Evolutionary conservation across 2,113 vertebrate genomes (phyloP), one percentile per base, ranked within the genome.

Genomic region (Crotalus horridus): DNA sequence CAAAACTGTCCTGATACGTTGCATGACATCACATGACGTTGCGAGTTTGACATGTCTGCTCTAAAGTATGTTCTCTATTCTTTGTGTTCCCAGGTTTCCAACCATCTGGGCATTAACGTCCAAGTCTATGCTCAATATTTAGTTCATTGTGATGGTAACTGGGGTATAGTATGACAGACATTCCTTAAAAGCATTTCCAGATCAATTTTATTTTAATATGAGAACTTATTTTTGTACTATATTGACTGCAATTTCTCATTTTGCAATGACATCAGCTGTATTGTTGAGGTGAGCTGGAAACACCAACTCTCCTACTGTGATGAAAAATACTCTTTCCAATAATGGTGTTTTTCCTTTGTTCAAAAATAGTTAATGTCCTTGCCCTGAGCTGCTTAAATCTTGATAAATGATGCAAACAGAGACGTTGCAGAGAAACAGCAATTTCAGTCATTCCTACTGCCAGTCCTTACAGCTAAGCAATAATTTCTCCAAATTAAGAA

Each of bases 311-410:
- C 87, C 39, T 89, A 58, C 39, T 56, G 87, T 92, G 91, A 46
- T 48, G 87, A 89, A 92, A 92, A 92, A 92, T 92, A 92, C 39
- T 46, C 24, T 24, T 85, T 58, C 87, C 24, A n/a, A 17, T 89
- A 29, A 92, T 61, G 61, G 26, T 81, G 85, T 89, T 74, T 88
- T 69, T 55, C 87, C 56, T 92, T 74, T 81, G 17, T 26, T 89
- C 48, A 89, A 46, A 43, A 81, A 74, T 26, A 74, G 23, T 74
- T 92, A 92, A 74, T 39, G 46, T 58, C 91, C 56, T 39, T 12
- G 21, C 17, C 15, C 87, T 54, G 9, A 92, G 64, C 91, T n/a
- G 39, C 61, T 92, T 92, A 58, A 89, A 89, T 81, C 51, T 56
- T 85, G 51, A 89, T 64, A 89, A 89, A 58, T 56, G 87, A 55